phyloP scores from a whole-genome alignment of 2,888 invertebrate genomes.

The Sesia apiformis region DNA sequence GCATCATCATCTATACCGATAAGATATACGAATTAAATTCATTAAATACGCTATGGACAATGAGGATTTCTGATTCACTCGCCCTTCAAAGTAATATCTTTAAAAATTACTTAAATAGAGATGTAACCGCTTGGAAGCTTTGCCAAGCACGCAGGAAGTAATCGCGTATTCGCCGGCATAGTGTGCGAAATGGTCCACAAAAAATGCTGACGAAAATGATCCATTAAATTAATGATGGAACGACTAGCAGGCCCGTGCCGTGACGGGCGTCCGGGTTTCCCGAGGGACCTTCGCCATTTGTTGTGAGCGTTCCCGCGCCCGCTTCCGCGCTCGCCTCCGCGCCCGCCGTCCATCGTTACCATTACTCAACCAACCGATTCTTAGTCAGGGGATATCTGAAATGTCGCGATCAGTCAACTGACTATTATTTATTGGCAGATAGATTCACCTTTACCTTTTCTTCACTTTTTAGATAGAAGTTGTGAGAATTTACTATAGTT shows the following conservation, averaged over 20 bases:
- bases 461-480: background rate
- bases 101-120: too few species aligned
- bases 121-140: too few species aligned
- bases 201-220: slow-evolving; percentile 17
- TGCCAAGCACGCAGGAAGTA: too few species aligned
- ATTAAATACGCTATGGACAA: too few species aligned
- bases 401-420: slow-evolving; percentile 35
- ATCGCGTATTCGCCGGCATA: too few species aligned
- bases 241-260: slow-evolving; percentile 9
- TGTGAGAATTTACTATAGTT: too few species aligned
- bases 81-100: too few species aligned
- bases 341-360: slow-evolving; percentile 8
- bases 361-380: slow-evolving; percentile 41
- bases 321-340: slow-evolving; percentile 10
- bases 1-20: too few species aligned
- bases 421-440: slow-evolving; percentile 20
- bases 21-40: too few species aligned
- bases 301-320: slow-evolving; percentile 20
- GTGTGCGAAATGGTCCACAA: background rate
- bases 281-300: slow-evolving; percentile 42
- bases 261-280: slow-evolving; percentile 15
- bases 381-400: slow-evolving; percentile 44
- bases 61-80: too few species aligned
- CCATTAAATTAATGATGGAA: slow-evolving; percentile 41
- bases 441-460: background rate